A percentile compares a stretch with the other conserved stretches of the same genome.
Conservation (phyloP, 1,140 invertebrate species). For the Scaptomyza hsui region DNA sequence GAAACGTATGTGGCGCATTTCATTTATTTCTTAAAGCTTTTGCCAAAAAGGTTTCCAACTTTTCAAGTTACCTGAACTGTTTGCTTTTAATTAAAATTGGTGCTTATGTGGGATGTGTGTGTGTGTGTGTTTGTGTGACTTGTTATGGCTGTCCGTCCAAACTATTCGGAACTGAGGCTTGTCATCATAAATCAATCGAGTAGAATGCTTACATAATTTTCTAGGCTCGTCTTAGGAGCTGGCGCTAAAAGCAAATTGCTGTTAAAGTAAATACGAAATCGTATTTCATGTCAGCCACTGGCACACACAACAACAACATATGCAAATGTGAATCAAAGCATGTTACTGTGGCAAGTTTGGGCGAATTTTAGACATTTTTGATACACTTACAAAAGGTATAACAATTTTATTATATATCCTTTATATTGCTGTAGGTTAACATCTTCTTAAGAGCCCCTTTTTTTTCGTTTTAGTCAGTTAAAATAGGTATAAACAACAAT, state of each 20-base stretch:
- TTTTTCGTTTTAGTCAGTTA: too few relatives aligned
- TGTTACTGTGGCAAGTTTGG: neutral
- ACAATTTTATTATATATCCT: neutral
- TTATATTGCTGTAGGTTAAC: too few relatives aligned
- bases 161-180: constrained; percentile 32
- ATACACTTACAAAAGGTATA: neutral
- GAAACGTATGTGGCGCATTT: too few relatives aligned
- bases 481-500: too few relatives aligned
- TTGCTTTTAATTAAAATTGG: constrained; percentile 65
- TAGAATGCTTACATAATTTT: constrained; percentile 65
- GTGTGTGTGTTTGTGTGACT: constrained; percentile 3
- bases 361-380: neutral
- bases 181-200: constrained; percentile 62
- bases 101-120: constrained; percentile 5
- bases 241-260: constrained; percentile 68
- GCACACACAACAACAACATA: constrained; percentile 13
- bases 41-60: constrained; percentile 4
- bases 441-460: too few relatives aligned
- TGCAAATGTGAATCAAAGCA: constrained; percentile 27
- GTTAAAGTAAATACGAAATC: constrained; percentile 71
- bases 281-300: constrained; percentile 64
- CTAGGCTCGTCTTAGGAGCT: constrained; percentile 44
- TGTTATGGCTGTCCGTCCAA: constrained; percentile 18
- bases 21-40: constrained; percentile 26
- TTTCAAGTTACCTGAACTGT: constrained; percentile 35